A percentile compares a stretch with the other conserved stretches of the same genome.
These are phyloP conservation scores for Manacus vitellinus DNA, from an alignment of 2,113 vertebrate genomes.

Conservation along the genomic window DNA sequence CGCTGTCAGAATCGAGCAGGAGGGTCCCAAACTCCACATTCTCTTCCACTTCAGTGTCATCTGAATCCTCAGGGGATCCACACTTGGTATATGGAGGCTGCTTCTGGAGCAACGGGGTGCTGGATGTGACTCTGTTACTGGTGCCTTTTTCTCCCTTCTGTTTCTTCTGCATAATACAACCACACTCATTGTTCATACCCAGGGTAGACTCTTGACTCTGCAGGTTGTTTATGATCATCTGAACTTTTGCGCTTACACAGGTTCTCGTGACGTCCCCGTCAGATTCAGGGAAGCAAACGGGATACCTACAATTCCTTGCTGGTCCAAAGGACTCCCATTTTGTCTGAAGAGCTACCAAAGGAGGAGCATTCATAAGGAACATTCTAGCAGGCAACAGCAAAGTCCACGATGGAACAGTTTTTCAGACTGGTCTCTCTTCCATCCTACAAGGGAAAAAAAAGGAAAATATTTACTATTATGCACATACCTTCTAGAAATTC, in stretches of 20 bases:
- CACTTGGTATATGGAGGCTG: background rate
- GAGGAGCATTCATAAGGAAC: slow-evolving; percentile 93
- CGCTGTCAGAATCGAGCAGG: slow-evolving; percentile 85
- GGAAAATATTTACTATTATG: background rate
- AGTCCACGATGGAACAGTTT: slow-evolving; percentile 30
- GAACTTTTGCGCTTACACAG: slow-evolving; percentile 85
- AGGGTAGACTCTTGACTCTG: slow-evolving; percentile 82
- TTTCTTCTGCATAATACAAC: slow-evolving; percentile 69
- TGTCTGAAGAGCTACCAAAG: slow-evolving; percentile 86
- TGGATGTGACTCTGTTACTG: background rate
- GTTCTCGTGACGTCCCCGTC: slow-evolving; percentile 75
- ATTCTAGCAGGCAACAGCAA: slow-evolving; percentile 82
- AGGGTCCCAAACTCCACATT: background rate
- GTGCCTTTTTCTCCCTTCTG: slow-evolving; percentile 53
- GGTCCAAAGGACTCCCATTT: slow-evolving; percentile 89
- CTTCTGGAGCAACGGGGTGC: background rate
- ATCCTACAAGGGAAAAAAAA: slow-evolving; percentile 71
- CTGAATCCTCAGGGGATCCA: background rate
- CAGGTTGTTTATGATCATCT: slow-evolving; percentile 92
- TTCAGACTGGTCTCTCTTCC: slow-evolving; percentile 31
- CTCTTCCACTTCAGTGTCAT: slow-evolving; percentile 27
- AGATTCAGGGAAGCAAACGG: slow-evolving; percentile 84
- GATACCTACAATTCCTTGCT: slow-evolving; percentile 82
- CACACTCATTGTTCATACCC: slow-evolving; percentile 83
- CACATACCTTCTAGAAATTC: background rate